These are phyloP conservation scores for Petrophora chlorosata DNA, from an alignment of 2,888 invertebrate species.

Conservation along the genomic window DNA sequence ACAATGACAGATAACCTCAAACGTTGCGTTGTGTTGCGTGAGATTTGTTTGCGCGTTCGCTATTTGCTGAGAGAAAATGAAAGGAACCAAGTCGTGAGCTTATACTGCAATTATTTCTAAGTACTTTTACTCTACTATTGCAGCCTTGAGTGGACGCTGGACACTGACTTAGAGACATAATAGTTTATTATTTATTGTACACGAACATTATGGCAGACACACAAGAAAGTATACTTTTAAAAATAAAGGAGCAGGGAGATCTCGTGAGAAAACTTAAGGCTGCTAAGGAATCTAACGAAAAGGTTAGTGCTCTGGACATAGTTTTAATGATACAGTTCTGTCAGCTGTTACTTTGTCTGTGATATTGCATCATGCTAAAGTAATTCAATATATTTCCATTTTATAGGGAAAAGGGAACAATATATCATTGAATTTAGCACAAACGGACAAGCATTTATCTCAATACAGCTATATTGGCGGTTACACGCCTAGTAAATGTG, in stretches of 20 bases:
- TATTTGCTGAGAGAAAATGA: slow-evolving; percentile 55
- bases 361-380: slow-evolving; percentile 47
- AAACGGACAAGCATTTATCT: slow-evolving; percentile 73
- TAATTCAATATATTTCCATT: slow-evolving; percentile 35
- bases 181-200: background rate
- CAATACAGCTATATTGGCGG: slow-evolving; percentile 83
- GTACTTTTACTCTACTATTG: slow-evolving; percentile 61
- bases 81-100: slow-evolving; percentile 58
- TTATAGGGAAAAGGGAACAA: slow-evolving; percentile 61
- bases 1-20: slow-evolving; percentile 18
- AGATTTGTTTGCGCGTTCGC: slow-evolving; percentile 20
- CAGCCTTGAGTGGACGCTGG: slow-evolving; percentile 49
- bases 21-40: background rate
- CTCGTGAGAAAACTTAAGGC: slow-evolving; percentile 91
- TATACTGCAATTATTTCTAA: slow-evolving; percentile 57
- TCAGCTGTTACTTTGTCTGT: background rate
- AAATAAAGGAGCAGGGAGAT: slow-evolving; percentile 88
- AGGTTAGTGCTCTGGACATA: slow-evolving; percentile 81
- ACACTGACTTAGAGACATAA: slow-evolving; percentile 11
- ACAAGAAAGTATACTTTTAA: slow-evolving; percentile 63
- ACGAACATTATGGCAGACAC: slow-evolving; percentile 61
- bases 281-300: slow-evolving; percentile 89
- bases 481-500: slow-evolving; percentile 79
- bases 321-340: background rate
- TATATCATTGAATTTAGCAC: slow-evolving; percentile 54